These are phyloP conservation scores for Notolepis coatsorum DNA, from an alignment of 2,797 vertebrate genomes.

Conservation along the genomic window DNA sequence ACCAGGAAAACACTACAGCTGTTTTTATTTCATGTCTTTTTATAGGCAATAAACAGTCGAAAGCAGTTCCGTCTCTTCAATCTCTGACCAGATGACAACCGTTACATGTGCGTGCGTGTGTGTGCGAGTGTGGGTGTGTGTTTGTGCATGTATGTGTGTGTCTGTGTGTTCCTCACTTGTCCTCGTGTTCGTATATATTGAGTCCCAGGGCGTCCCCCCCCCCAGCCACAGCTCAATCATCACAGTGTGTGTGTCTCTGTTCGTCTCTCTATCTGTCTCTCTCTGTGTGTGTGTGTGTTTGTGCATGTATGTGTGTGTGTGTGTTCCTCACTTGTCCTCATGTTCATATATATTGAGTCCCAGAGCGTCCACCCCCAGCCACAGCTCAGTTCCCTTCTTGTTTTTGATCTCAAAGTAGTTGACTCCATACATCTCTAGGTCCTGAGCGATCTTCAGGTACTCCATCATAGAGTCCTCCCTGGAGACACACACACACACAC, in stretches of 20 bases:
- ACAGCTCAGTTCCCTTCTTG: conserved; percentile 97
- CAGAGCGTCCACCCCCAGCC: conserved; percentile 96
- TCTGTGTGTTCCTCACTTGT: conserved; percentile 87
- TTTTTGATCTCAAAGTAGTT: conserved; percentile 99
- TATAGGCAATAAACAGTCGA: too few species aligned
- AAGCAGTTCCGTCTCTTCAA: too few species aligned
- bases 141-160: not conserved
- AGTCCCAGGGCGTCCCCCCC: conserved; percentile 95
- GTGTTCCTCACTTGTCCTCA: conserved; percentile 91
- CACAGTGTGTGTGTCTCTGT: too few species aligned
- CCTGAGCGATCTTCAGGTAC: conserved; percentile 97
- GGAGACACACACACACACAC: conserved; percentile 14
- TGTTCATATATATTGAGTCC: conserved; percentile 98
- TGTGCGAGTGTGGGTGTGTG: too few species aligned
- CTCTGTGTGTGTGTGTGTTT: too few species aligned
- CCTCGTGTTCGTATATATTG: conserved; percentile 97
- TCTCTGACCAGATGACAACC: too few species aligned
- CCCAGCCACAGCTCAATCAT: conserved; percentile 97
- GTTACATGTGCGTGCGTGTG: too few species aligned
- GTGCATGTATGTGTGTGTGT: not conserved
- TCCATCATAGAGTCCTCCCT: conserved; percentile 99
- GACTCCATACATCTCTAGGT: conserved; percentile 98
- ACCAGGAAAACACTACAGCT: too few species aligned
- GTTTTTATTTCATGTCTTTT: too few species aligned
- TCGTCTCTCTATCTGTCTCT: too few species aligned